These are phyloP conservation scores for Chelonoidis abingdonii DNA, from an alignment of 2,113 vertebrate genomes.

Conservation along the genomic window DNA sequence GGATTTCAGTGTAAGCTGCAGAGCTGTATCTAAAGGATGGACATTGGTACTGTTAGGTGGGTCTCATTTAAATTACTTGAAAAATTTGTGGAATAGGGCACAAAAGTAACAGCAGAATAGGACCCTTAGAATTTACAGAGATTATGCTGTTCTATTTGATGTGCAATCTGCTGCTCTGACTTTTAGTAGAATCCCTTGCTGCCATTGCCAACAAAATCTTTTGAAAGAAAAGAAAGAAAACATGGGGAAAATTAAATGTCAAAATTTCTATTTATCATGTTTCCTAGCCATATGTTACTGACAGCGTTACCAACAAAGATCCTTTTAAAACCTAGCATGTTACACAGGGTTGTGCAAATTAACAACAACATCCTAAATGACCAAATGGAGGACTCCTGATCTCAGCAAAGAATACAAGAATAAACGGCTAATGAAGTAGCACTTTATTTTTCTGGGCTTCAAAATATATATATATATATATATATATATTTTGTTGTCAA, in stretches of 20 bases:
- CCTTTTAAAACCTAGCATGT: not conserved
- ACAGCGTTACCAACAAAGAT: not conserved
- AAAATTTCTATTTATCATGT: not conserved
- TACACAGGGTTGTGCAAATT: not conserved
- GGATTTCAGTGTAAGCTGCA: slow-evolving; percentile 10
- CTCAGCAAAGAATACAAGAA: not conserved
- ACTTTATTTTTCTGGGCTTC: not conserved
- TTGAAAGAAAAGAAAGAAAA: not conserved
- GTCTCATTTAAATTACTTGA: not conserved
- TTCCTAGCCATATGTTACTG: not conserved
- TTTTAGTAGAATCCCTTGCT: not conserved
- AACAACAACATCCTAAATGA: not conserved
- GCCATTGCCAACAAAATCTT: not conserved
- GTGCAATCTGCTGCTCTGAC: not conserved
- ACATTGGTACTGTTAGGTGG: not conserved
- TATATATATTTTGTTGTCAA: not conserved
- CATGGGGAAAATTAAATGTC: not conserved
- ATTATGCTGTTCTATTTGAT: not conserved
- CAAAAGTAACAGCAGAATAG: not conserved
- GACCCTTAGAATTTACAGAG: not conserved
- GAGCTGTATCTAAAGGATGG: slow-evolving; percentile 10
- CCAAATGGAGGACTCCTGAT: not conserved
- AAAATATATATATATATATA: too few relatives aligned
- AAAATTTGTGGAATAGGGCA: not conserved
- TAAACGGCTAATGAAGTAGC: not conserved